Evolutionary conservation across 2,113 vertebrate genomes (phyloP).

Genomic region (Oplegnathus fasciatus): DNA sequence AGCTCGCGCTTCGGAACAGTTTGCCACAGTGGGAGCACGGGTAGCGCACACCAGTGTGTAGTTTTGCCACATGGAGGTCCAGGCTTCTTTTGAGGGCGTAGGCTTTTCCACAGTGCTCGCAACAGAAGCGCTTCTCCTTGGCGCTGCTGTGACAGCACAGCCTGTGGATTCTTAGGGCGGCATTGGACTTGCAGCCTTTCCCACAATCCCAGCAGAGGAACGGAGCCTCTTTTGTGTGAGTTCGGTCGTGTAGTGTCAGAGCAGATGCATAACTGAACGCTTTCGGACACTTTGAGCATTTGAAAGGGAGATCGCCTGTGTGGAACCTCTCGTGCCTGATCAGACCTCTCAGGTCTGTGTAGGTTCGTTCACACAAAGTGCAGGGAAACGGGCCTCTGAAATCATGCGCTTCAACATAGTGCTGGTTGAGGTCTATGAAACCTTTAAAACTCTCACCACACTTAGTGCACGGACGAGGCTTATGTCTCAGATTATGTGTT

Average conservation of each 20-base stretch:
- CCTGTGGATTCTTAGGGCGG: conserved; percentile 31
- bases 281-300: conserved; percentile 25
- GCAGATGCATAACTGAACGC: conserved; percentile 5
- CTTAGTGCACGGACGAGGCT: conserved; percentile 20
- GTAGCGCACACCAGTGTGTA: conserved; percentile 29
- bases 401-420: conserved; percentile 6
- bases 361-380: conserved; percentile 16
- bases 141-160: conserved; percentile 29
- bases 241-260: conserved; percentile 7
- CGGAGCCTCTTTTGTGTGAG: conserved; percentile 25
- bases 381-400: conserved; percentile 34
- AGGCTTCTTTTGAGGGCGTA: conserved; percentile 28
- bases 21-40: conserved; percentile 38
- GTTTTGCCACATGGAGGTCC: conserved; percentile 34
- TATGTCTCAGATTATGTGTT: conserved; percentile 30
- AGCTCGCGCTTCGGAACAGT: conserved; percentile 23
- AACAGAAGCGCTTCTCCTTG: conserved; percentile 14
- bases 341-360: conserved; percentile 21
- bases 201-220: conserved; percentile 50
- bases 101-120: conserved; percentile 5
- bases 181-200: conserved; percentile 29
- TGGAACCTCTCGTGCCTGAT: conserved; percentile 38
- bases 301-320: conserved; percentile 14
- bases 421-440: conserved; percentile 31
- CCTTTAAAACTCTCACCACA: conserved; percentile 29